A percentile compares a stretch with the other conserved stretches of the same genome.
Conservation (phyloP, 2,113 vertebrate genomes). For the Phrynosoma blainvillii region DNA sequence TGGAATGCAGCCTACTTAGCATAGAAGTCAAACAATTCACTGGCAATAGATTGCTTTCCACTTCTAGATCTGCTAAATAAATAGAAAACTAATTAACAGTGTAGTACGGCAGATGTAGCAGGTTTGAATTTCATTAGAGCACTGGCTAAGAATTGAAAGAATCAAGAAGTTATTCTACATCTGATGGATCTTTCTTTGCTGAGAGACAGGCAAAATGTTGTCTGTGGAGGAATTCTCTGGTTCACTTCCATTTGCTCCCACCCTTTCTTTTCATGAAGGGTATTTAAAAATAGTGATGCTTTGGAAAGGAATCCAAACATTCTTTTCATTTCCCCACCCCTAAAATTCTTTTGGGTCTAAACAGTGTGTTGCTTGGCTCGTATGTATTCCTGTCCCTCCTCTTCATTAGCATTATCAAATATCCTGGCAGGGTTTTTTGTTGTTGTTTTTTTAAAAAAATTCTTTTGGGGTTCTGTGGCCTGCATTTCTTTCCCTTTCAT, state of each 20-base stretch:
- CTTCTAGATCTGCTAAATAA: constrained; percentile 82
- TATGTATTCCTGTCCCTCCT: constrained; percentile 45
- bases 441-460: background rate
- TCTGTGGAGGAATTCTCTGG: constrained; percentile 47
- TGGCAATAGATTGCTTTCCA: constrained; percentile 79
- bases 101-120: constrained; percentile 68
- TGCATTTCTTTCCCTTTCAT: constrained; percentile 28
- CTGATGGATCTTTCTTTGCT: constrained; percentile 45
- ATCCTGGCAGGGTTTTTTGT: constrained; percentile 12
- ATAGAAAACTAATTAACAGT: constrained; percentile 87
- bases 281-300: constrained; percentile 46
- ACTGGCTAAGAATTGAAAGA: constrained; percentile 62
- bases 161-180: constrained; percentile 46
- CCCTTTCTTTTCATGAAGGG: constrained; percentile 27
- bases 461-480: constrained; percentile 39
- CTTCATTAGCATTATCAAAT: constrained; percentile 56
- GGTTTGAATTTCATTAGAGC: constrained; percentile 77
- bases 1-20: constrained; percentile 83
- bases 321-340: constrained; percentile 53
- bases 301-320: constrained; percentile 52
- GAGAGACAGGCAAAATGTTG: constrained; percentile 16
- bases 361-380: constrained; percentile 33
- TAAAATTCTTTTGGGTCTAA: constrained; percentile 44
- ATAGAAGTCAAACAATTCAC: constrained; percentile 81
- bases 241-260: constrained; percentile 26